Percentiles rank a stretch among this genome's conserved stretches.
These are phyloP conservation scores for Mastomys coucha DNA, from an alignment of 2,113 vertebrate genomes.

Conservation along the genomic window DNA sequence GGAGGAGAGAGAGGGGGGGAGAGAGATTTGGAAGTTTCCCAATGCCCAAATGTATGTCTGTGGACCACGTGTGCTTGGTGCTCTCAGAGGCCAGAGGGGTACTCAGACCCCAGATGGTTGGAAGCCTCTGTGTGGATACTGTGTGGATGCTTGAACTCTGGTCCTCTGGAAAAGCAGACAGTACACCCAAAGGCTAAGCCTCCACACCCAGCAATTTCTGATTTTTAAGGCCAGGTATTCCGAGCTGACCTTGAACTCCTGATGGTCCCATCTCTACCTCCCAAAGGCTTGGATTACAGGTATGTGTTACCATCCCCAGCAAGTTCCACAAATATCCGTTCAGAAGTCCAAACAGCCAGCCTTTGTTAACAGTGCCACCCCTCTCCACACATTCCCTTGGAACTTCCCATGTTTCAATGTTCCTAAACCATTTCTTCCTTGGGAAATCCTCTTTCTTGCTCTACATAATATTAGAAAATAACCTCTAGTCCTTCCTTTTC, in stretches of 20 bases:
- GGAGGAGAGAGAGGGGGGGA: not conserved
- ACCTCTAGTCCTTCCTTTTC: constrained; percentile 38
- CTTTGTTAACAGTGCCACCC: not conserved
- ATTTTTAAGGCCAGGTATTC: not conserved
- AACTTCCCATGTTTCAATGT: constrained; percentile 25
- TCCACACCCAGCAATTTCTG: too few relatives aligned
- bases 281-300: not conserved
- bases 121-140: not conserved
- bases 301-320: not conserved
- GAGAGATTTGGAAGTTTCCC: not conserved
- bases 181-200: not conserved
- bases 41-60: not conserved
- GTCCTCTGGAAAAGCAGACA: not conserved
- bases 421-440: constrained; percentile 35
- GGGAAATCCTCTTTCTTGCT: constrained; percentile 65
- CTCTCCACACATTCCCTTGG: not conserved
- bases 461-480: constrained; percentile 65
- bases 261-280: not conserved
- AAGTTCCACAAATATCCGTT: constrained; percentile 14
- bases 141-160: not conserved
- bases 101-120: not conserved
- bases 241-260: not conserved
- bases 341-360: not conserved
- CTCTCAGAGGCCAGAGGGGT: not conserved
- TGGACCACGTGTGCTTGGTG: not conserved